Evolutionary conservation across 2,113 vertebrate species (phyloP), one percentile per base, ranked within the genome.

Genomic region (Ochotona curzoniae): DNA sequence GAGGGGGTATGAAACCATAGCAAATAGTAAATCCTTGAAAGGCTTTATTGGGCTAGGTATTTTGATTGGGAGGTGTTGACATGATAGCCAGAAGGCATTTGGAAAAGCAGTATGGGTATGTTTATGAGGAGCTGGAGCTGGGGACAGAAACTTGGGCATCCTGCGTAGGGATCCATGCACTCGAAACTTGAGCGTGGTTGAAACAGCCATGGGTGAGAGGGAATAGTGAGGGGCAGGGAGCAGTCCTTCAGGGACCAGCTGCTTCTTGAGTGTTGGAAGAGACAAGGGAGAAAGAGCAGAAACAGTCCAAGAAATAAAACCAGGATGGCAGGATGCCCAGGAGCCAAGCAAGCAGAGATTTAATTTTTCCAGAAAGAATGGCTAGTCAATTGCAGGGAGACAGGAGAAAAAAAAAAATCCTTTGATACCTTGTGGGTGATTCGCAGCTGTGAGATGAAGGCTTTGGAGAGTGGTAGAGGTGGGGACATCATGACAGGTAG

Each of bases 1-100:
- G 38, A 64, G 75, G 18, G 49, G 57, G 18, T 44, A 28, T 6
- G 71, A 20, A 32, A n/a, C 25, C 44, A 20, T 5, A 18, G 26
- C 25, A 81, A 44, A 44, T 26, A 76, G 21, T 21, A 32, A 90
- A 69, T 85, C 74, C 49, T 38, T 14, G 38, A 60, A 66, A 75
- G 21, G 66, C 38, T 63, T 63, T 83, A 21, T 63, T 60, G 2
- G 17, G 20, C 8, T 57, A 12, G 35, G 23, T 7, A 12, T 90
- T 95, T 84, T 79, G 87, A 91, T 28, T 81, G 83, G 80, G n/a
- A 88, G 23, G n/a, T 83, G 87, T 66, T 95, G 85, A 95, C 44
- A 21, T 30, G 49, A 30, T 32, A 63, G 64, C 54, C 73, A 89
- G 71, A 89, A 95, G 87, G 13, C 10, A 47, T 70, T 87, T 93